phyloP scores from a whole-genome alignment of 2,113 vertebrate species.

The Pycnonotus jocosus region DNA sequence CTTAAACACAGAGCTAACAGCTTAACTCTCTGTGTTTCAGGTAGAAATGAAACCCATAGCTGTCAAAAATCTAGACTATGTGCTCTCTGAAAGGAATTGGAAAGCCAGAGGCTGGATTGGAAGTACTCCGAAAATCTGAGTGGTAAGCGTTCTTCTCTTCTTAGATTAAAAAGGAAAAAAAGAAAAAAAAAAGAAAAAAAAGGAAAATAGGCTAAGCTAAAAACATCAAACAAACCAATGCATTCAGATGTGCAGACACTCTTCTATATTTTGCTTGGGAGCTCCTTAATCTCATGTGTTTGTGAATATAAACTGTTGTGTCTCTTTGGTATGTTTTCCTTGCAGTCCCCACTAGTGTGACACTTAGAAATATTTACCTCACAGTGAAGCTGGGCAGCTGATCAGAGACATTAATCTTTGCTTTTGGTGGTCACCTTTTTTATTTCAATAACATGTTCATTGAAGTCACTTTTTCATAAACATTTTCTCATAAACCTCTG shows the following conservation, averaged over 20 bases:
- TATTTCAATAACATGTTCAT: slow-evolving; percentile 58
- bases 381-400: slow-evolving; percentile 8
- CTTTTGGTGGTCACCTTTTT: slow-evolving; percentile 63
- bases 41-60: neutral
- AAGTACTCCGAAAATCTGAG: neutral
- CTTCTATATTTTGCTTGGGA: neutral
- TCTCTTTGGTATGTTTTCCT: neutral
- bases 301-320: neutral
- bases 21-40: neutral
- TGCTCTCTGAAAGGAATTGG: neutral
- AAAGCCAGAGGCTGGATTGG: neutral
- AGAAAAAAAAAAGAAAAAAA: neutral
- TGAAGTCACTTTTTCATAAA: slow-evolving; percentile 63
- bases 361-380: neutral
- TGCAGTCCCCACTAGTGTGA: neutral
- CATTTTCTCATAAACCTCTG: slow-evolving; percentile 39
- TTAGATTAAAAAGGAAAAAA: neutral
- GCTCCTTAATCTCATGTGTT: neutral
- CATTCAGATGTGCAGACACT: neutral
- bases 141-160: neutral
- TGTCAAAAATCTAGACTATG: neutral
- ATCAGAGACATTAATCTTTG: slow-evolving; percentile 46
- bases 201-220: neutral
- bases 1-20: neutral
- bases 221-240: neutral